Evolutionary conservation across 1,140 invertebrate species (phyloP).

Genomic region (Eurytemora carolleeae): DNA sequence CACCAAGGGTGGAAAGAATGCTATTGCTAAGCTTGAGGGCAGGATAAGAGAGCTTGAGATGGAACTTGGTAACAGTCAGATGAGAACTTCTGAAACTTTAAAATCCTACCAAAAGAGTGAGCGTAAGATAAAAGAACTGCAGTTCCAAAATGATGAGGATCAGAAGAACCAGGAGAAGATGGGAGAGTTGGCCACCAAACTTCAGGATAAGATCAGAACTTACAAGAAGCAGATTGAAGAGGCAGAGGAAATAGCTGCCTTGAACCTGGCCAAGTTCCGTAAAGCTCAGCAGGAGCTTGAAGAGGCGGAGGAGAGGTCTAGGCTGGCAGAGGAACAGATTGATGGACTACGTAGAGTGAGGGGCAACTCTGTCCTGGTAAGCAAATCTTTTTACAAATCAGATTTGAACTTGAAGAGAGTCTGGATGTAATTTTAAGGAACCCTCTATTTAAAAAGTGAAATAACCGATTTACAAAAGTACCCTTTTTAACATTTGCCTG

Average conservation of each 20-base stretch:
- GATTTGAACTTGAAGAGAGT: too few species aligned
- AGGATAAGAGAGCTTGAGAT: conserved; percentile 74
- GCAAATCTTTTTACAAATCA: too few species aligned
- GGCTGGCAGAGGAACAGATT: background rate
- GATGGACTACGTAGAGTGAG: background rate
- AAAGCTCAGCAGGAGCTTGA: conserved; percentile 28
- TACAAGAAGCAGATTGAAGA: conserved; percentile 41
- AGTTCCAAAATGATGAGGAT: conserved; percentile 54
- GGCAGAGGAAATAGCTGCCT: conserved; percentile 38
- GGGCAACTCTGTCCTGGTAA: background rate
- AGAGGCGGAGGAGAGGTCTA: conserved; percentile 23
- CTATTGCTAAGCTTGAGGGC: conserved; percentile 16
- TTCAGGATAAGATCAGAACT: conserved; percentile 80
- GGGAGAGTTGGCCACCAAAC: conserved; percentile 94
- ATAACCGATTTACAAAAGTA: too few species aligned
- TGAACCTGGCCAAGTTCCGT: conserved; percentile 40
- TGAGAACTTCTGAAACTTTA: conserved; percentile 85
- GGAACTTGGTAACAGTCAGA: conserved; percentile 91
- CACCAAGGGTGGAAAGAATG: conserved; percentile 11
- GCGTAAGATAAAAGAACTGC: conserved; percentile 75
- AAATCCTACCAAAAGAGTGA: conserved; percentile 88
- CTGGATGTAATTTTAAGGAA: too few species aligned
- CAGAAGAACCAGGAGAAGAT: conserved; percentile 93
- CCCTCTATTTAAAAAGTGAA: too few species aligned
- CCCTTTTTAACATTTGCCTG: too few species aligned